Percentiles rank a stretch among this genome's conserved stretches.
phyloP scores from a whole-genome alignment of 2,113 vertebrate species.

The Clarias macrocephalus region DNA sequence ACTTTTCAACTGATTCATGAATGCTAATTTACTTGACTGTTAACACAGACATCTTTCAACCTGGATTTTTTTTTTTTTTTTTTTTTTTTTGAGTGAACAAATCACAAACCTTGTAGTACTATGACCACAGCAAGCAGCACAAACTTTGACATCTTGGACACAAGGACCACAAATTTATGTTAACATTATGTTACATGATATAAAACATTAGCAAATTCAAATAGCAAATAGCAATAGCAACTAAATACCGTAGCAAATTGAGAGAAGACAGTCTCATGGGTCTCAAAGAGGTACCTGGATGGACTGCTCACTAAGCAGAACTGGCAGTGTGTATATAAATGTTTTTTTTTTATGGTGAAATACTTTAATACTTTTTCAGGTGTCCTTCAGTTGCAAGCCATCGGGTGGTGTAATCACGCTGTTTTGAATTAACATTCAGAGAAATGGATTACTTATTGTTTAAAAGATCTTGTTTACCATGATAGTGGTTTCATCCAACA shows the following conservation, averaged over 20 bases:
- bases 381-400: background rate
- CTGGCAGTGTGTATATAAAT: background rate
- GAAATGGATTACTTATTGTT: conserved; percentile 44
- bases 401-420: conserved; percentile 10
- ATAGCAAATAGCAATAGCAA: background rate
- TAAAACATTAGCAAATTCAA: background rate
- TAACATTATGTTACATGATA: background rate
- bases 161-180: background rate
- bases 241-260: conserved; percentile 17
- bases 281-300: background rate
- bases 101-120: conserved; percentile 62
- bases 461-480: conserved; percentile 26
- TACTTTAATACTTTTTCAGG: background rate
- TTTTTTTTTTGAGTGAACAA: background rate
- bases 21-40: background rate
- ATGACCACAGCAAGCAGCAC: conserved; percentile 56
- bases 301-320: background rate
- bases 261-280: background rate
- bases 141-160: conserved; percentile 52
- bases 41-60: background rate
- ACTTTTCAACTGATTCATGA: background rate
- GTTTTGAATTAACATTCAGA: conserved; percentile 37
- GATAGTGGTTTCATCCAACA: background rate
- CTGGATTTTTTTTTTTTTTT: background rate
- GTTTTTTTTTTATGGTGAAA: conserved; percentile 29